Evolutionary conservation across 2,797 vertebrate species (phyloP).

Genomic region (Syndactyla subalaris): DNA sequence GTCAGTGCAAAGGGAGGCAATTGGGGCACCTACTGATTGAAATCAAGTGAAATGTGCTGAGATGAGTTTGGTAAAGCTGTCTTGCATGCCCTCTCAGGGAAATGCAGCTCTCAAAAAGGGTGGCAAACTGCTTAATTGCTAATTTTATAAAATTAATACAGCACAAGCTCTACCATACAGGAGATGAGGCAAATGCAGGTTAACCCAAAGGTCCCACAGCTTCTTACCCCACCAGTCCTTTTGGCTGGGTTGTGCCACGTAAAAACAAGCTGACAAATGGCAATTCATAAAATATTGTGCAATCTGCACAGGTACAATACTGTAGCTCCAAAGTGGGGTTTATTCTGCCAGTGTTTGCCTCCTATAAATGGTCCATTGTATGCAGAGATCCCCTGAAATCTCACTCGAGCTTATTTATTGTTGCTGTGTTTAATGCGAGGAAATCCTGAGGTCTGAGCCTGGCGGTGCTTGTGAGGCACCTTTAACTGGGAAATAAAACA

Average conservation of each 20-base stretch:
- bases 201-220: not conserved
- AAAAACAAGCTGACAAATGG: slow-evolving; percentile 19
- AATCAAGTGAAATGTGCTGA: not conserved
- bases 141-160: not conserved
- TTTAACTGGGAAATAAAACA: not conserved
- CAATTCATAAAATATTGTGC: slow-evolving; percentile 30
- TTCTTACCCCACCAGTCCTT: not conserved
- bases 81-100: not conserved
- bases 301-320: not conserved
- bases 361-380: not conserved
- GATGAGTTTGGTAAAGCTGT: not conserved
- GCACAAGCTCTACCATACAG: not conserved
- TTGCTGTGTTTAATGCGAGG: not conserved
- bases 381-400: slow-evolving; percentile 9
- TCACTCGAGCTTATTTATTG: slow-evolving; percentile 28
- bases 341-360: slow-evolving; percentile 13
- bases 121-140: not conserved
- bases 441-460: not conserved
- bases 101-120: not conserved
- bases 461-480: not conserved
- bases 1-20: not conserved
- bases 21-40: not conserved
- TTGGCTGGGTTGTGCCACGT: not conserved
- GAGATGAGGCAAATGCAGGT: not conserved
- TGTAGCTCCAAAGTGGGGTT: not conserved